These are phyloP conservation scores for Himantopus leucocephalus DNA, from an alignment of 2,113 vertebrate species.

Conservation along the genomic window DNA sequence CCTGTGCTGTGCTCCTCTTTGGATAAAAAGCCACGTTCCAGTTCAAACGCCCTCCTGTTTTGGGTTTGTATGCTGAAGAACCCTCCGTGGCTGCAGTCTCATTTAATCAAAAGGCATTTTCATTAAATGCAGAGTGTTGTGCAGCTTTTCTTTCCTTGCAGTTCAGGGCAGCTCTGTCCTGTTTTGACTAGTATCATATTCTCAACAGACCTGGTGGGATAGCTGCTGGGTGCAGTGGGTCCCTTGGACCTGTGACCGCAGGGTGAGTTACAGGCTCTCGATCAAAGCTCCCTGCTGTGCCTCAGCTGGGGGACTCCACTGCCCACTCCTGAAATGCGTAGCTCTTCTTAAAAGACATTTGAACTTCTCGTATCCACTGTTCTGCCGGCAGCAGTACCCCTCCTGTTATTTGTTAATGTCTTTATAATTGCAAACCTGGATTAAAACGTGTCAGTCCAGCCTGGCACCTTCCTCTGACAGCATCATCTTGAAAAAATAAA, in stretches of 20 bases:
- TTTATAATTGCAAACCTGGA: neutral
- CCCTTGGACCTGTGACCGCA: neutral
- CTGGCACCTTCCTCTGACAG: neutral
- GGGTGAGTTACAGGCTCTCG: neutral
- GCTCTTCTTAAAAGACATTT: neutral
- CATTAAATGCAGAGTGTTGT: neutral
- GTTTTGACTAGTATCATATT: neutral
- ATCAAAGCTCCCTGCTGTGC: neutral
- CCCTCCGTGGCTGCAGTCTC: neutral
- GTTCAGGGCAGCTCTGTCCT: neutral
- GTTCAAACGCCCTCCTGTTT: neutral
- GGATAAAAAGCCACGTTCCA: neutral
- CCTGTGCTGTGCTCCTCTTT: neutral
- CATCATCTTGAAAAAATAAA: neutral
- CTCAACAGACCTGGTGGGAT: neutral
- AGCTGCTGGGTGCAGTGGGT: neutral
- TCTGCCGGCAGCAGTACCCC: neutral
- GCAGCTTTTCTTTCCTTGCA: neutral
- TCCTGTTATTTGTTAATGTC: neutral
- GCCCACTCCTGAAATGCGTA: fast-evolving
- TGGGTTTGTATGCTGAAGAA: neutral
- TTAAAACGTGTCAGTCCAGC: neutral
- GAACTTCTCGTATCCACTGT: neutral
- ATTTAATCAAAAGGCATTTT: neutral
- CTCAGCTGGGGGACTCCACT: neutral